Percentiles rank a stretch among this genome's conserved stretches.
Conservation (phyloP, 2,888 invertebrate genomes). For the Harmothoe impar region DNA sequence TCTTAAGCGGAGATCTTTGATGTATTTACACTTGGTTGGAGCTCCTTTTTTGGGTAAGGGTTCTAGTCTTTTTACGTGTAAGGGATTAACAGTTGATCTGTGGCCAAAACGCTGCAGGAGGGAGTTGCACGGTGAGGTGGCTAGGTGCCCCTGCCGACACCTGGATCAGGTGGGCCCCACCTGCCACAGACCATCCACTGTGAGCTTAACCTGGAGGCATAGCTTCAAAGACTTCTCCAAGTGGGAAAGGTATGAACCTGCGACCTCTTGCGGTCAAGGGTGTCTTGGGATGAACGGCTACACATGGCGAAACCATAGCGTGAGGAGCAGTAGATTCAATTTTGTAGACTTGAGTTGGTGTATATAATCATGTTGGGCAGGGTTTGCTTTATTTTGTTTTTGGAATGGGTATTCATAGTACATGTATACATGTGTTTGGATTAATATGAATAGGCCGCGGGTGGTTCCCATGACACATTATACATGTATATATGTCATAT, state of each 20-base stretch:
- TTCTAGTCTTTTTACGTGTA: background rate
- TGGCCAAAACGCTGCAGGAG: constrained; percentile 33
- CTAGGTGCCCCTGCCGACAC: background rate
- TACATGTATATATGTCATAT: no score
- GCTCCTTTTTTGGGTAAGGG: background rate
- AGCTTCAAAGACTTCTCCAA: background rate
- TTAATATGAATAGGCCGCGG: no score
- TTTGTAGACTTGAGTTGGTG: no score
- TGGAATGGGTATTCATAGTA: no score
- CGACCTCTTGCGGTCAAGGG: constrained; percentile 7
- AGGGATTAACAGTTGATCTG: constrained; percentile 34
- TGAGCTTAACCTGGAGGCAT: background rate
- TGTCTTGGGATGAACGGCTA: background rate
- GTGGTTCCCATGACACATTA: no score
- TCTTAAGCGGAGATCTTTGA: background rate
- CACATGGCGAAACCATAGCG: background rate
- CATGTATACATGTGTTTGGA: no score
- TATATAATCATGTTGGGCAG: no score
- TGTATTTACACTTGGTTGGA: background rate
- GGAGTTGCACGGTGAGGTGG: background rate
- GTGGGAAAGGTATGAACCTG: constrained; percentile 9
- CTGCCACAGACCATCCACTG: constrained; percentile 36
- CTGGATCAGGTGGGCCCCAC: background rate
- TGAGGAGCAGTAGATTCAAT: background rate
- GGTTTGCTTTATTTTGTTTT: no score